Evolutionary conservation across 2,888 invertebrate genomes (phyloP).

Genomic region (Amphipoea oculea): DNA sequence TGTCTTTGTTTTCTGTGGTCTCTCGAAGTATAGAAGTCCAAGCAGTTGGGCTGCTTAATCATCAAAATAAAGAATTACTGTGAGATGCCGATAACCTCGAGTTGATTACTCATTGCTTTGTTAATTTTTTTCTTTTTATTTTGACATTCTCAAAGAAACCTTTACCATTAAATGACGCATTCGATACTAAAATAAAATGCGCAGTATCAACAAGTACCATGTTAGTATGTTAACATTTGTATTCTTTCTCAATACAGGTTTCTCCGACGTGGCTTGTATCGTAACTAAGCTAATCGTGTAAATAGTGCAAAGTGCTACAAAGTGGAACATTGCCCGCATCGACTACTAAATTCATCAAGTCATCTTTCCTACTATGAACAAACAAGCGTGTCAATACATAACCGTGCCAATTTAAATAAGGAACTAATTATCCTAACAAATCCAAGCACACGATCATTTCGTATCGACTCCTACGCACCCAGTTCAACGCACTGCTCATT

Average conservation of each 20-base stretch:
- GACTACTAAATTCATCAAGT: constrained; percentile 49
- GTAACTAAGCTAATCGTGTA: constrained; percentile 41
- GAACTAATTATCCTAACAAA: constrained; percentile 48
- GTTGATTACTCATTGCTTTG: constrained; percentile 42
- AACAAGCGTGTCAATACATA: constrained; percentile 47
- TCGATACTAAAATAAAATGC: constrained; percentile 27
- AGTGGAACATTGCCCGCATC: constrained; percentile 46
- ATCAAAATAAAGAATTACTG: constrained; percentile 13
- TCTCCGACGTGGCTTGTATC: constrained; percentile 50
- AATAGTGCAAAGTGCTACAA: constrained; percentile 53
- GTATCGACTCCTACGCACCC: constrained; percentile 57
- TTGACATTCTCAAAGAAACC: constrained; percentile 33
- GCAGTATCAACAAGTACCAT: constrained; percentile 18
- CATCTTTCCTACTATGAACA: constrained; percentile 44
- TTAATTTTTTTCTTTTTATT: constrained; percentile 26
- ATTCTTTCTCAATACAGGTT: constrained; percentile 58
- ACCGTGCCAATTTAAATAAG: constrained; percentile 48
- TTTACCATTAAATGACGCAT: constrained; percentile 40
- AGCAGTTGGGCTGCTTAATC: background rate
- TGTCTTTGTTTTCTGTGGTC: background rate
- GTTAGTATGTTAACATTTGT: constrained; percentile 56
- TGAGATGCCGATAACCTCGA: constrained; percentile 24
- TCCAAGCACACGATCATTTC: constrained; percentile 41
- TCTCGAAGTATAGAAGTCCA: background rate
- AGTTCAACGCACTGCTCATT: constrained; percentile 59